Conservation (phyloP, 2,888 invertebrate species). For the Melangyna quadrimaculata region DNA sequence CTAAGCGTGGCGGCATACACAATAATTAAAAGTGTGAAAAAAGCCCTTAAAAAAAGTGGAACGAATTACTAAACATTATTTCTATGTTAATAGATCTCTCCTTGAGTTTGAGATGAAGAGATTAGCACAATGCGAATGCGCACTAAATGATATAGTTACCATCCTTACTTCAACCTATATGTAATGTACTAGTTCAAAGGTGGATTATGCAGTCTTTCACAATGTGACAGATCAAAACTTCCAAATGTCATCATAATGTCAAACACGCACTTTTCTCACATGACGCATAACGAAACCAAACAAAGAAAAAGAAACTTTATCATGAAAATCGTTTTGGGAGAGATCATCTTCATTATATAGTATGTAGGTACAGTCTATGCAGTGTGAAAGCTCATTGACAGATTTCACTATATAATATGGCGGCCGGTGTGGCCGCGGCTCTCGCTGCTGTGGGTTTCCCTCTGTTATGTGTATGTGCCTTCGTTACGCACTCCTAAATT, state of each 20-base stretch:
- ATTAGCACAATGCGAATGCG: background rate
- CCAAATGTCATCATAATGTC: background rate
- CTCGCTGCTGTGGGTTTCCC: background rate
- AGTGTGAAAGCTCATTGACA: slow-evolving; percentile 30
- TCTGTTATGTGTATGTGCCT: background rate
- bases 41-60: slow-evolving; percentile 40
- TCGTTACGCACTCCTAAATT: slow-evolving; percentile 67
- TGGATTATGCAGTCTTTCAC: background rate
- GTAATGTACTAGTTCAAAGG: slow-evolving; percentile 10
- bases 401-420: slow-evolving; percentile 32
- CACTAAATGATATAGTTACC: background rate
- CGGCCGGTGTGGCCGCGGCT: background rate
- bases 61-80: slow-evolving; percentile 5
- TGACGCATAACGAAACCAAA: background rate
- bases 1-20: background rate
- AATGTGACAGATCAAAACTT: background rate
- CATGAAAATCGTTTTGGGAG: background rate
- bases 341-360: slow-evolving; percentile 10
- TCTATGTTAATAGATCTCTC: background rate
- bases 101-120: slow-evolving; percentile 3
- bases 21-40: slow-evolving; percentile 59
- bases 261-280: slow-evolving; percentile 8
- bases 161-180: too few relatives aligned
- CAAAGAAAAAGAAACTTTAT: slow-evolving; percentile 4
- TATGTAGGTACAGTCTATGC: background rate